Evolutionary conservation across 2,113 vertebrate genomes (phyloP).

Genomic region (Manacus vitellinus): DNA sequence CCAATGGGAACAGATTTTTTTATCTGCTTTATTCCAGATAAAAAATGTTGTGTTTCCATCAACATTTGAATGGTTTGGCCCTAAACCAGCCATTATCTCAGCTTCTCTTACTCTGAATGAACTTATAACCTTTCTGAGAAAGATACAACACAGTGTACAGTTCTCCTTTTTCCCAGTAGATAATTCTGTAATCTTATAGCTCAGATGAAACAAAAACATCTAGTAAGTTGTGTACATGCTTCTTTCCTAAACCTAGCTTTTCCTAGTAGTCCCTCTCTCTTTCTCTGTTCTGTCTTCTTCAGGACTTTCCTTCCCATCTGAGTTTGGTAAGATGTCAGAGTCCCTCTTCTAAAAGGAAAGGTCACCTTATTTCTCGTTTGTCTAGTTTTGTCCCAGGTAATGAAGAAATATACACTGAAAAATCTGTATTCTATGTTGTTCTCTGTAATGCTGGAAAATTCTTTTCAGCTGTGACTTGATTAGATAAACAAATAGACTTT

Average conservation of each 20-base stretch:
- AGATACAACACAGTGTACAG: neutral
- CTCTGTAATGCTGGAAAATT: neutral
- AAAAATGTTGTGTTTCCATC: conserved; percentile 13
- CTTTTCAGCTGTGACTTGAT: neutral
- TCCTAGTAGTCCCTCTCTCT: neutral
- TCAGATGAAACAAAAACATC: neutral
- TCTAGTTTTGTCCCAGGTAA: neutral
- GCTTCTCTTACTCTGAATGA: conserved; percentile 2
- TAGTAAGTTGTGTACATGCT: neutral
- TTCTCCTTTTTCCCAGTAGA: neutral
- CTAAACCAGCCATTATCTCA: conserved; percentile 37
- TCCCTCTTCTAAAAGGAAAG: neutral
- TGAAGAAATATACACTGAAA: neutral
- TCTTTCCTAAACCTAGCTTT: neutral
- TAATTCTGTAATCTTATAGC: neutral
- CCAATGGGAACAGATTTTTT: neutral
- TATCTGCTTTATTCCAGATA: conserved; percentile 32
- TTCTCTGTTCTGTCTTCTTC: neutral
- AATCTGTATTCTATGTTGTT: neutral
- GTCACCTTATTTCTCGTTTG: neutral
- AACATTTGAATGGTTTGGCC: neutral
- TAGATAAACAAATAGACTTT: neutral
- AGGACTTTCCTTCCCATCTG: neutral
- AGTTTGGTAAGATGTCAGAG: neutral
- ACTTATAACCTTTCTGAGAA: conserved; percentile 27